These are phyloP conservation scores for Trachelus tabidus DNA, from an alignment of 2,888 invertebrate genomes.

Conservation along the genomic window DNA sequence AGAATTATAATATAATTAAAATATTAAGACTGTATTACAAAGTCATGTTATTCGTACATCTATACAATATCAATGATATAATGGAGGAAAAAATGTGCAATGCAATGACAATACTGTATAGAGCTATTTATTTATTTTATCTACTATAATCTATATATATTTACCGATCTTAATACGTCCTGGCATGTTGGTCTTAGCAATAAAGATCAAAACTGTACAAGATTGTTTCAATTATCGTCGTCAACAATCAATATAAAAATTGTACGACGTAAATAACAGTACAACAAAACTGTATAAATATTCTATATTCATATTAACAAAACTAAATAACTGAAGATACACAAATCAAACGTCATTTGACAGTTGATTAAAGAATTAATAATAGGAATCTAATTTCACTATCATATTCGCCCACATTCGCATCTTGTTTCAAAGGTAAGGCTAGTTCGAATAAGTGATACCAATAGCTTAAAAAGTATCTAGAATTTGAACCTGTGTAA, in stretches of 20 bases:
- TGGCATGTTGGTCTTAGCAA: slow-evolving; percentile 36
- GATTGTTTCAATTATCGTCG: not conserved
- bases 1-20: not conserved
- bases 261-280: not conserved
- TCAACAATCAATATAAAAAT: not conserved
- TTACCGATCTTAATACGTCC: slow-evolving; percentile 55
- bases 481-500: not conserved
- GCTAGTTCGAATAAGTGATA: not conserved
- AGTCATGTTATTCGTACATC: not conserved
- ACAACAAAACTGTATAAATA: not conserved
- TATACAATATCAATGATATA: not conserved
- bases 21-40: not conserved
- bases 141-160: slow-evolving; percentile 8
- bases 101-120: slow-evolving; percentile 2
- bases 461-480: not conserved
- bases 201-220: not conserved
- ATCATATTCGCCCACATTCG: not conserved
- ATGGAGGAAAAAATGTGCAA: not conserved
- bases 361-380: not conserved
- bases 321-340: not conserved
- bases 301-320: not conserved
- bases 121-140: slow-evolving; percentile 15
- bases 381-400: not conserved
- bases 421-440: not conserved
- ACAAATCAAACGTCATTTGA: not conserved